Evolutionary conservation across 2,113 vertebrate genomes (phyloP).

Genomic region (Lasiurus borealis): DNA sequence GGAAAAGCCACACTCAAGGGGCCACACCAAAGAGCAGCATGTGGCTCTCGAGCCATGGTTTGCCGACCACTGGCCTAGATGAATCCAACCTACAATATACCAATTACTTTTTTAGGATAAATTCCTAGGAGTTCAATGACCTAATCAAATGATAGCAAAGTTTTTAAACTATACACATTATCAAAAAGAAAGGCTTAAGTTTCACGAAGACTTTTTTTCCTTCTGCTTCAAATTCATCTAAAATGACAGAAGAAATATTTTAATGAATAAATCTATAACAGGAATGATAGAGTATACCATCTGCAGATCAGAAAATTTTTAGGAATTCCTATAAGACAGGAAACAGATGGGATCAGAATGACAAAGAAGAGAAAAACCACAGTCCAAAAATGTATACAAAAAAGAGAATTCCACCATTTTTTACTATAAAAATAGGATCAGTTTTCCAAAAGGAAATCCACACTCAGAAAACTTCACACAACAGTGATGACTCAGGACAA

Average conservation of each 20-base stretch:
- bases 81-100: background rate
- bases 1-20: too few relatives aligned
- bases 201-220: conserved; percentile 2
- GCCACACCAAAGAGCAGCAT: too few relatives aligned
- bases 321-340: conserved; percentile 4
- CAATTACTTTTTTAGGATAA: conserved; percentile 46
- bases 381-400: conserved; percentile 45
- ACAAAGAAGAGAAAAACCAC: conserved; percentile 53
- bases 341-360: conserved; percentile 28
- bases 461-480: conserved; percentile 21
- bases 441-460: background rate
- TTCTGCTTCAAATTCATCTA: conserved; percentile 45
- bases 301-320: conserved; percentile 25
- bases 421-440: background rate
- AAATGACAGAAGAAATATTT: conserved; percentile 35
- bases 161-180: background rate
- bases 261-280: conserved; percentile 22
- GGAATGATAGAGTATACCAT: conserved; percentile 42
- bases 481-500: background rate
- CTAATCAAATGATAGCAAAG: background rate
- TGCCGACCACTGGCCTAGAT: too few relatives aligned
- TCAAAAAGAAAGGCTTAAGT: background rate
- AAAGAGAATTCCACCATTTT: conserved; percentile 27
- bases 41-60: too few relatives aligned
- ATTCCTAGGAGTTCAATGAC: conserved; percentile 42